These are phyloP conservation scores for Potamarius usumacintae DNA, from an alignment of 2,113 vertebrate genomes.

Conservation along the genomic window DNA sequence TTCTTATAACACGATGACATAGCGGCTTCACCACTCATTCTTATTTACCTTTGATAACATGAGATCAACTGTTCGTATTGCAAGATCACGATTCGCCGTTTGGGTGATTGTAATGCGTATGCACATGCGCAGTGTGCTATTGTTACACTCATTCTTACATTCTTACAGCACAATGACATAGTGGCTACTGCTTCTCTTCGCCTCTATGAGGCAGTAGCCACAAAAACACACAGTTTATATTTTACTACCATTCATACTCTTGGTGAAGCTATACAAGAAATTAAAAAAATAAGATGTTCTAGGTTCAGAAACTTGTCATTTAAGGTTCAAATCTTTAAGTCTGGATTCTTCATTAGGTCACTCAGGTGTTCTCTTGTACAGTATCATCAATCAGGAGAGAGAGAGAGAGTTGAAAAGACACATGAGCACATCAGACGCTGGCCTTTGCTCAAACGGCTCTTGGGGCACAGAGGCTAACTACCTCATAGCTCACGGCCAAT, in stretches of 20 bases:
- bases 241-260: background rate
- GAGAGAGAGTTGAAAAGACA: constrained; percentile 35
- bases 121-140: too few species aligned
- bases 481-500: constrained; percentile 45
- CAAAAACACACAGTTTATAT: background rate
- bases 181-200: too few species aligned
- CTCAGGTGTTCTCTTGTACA: constrained; percentile 54
- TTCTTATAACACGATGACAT: too few species aligned
- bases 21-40: too few species aligned
- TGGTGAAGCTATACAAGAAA: background rate
- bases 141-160: too few species aligned
- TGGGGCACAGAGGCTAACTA: constrained; percentile 75
- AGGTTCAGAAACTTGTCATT: constrained; percentile 33
- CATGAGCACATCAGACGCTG: constrained; percentile 70
- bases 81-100: too few species aligned
- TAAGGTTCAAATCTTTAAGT: constrained; percentile 37
- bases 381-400: constrained; percentile 32
- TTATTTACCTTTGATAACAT: too few species aligned
- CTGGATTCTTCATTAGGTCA: constrained; percentile 34
- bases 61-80: too few species aligned
- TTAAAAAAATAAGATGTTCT: background rate
- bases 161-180: too few species aligned
- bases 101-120: too few species aligned
- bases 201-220: too few species aligned
- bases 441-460: constrained; percentile 73